phyloP scores from a whole-genome alignment of 2,888 invertebrate genomes.

The Adela reaumurella region DNA sequence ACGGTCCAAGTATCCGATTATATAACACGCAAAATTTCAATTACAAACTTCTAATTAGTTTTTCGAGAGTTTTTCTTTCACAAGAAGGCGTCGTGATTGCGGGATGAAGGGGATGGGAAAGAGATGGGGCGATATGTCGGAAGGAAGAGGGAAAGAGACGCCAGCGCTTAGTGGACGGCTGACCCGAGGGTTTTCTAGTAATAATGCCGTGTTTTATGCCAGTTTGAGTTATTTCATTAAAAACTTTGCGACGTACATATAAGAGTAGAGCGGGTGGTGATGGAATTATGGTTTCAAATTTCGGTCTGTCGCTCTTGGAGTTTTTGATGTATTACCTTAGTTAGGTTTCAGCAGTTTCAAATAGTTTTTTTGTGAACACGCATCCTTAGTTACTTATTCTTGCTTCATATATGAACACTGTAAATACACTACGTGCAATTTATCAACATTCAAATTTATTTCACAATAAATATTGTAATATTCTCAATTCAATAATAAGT shows the following conservation, averaged over 20 bases:
- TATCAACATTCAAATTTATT: too few species aligned
- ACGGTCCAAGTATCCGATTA: conserved; percentile 58
- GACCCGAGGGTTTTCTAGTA: neutral
- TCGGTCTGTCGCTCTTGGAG: too few species aligned
- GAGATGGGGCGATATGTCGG: neutral
- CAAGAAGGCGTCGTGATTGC: conserved; percentile 39
- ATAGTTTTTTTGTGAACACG: too few species aligned
- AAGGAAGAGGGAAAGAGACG: neutral
- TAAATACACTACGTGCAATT: too few species aligned
- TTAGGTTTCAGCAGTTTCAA: too few species aligned
- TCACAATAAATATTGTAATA: too few species aligned
- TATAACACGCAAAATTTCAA: conserved; percentile 61
- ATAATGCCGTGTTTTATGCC: neutral
- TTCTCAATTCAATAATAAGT: too few species aligned
- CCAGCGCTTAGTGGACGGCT: neutral
- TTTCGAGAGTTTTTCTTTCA: conserved; percentile 59
- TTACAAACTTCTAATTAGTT: conserved; percentile 60
- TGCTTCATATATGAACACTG: too few species aligned
- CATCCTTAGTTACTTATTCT: too few species aligned
- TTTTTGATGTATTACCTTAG: too few species aligned
- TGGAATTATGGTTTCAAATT: too few species aligned
- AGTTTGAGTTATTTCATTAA: neutral
- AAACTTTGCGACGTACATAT: neutral
- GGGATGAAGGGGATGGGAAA: conserved; percentile 3
- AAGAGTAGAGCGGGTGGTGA: too few species aligned